These are phyloP conservation scores for Oncorhynchus keta DNA, from an alignment of 2,113 vertebrate genomes.

Conservation along the genomic window DNA sequence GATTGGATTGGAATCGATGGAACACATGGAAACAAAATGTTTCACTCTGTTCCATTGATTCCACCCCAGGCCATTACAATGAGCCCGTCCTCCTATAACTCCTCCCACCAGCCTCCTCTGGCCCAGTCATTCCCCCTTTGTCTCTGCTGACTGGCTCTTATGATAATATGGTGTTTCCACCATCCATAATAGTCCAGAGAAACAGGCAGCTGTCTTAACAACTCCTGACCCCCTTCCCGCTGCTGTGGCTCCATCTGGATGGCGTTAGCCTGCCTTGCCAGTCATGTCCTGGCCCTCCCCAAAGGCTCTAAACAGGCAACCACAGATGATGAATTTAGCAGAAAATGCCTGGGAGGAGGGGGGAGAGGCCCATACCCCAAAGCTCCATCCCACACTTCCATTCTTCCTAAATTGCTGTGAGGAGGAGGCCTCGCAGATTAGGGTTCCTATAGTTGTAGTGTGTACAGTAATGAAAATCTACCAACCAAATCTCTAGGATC, in stretches of 20 bases:
- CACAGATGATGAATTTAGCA: conserved; percentile 1
- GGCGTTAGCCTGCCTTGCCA: not conserved
- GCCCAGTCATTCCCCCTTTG: no score
- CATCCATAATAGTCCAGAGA: no score
- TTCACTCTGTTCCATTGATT: no score
- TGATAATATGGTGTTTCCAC: no score
- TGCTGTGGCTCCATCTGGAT: not conserved
- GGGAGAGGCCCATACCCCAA: not conserved
- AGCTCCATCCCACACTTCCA: not conserved
- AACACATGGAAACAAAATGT: no score
- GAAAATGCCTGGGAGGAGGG: not conserved
- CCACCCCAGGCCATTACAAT: no score
- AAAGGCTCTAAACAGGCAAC: not conserved
- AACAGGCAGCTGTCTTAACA: no score
- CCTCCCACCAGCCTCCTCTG: no score
- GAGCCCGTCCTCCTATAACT: no score
- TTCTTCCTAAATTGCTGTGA: not conserved
- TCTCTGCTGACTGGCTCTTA: no score
- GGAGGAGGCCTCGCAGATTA: not conserved
- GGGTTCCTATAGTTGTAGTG: not conserved
- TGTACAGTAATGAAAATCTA: not conserved
- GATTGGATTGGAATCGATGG: no score
- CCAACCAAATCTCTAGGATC: not conserved
- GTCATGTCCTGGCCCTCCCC: not conserved
- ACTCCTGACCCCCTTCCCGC: no score